Base-by-base conservation (phyloP, 2,888 invertebrate species). In the Esperia sulphurella region DNA sequence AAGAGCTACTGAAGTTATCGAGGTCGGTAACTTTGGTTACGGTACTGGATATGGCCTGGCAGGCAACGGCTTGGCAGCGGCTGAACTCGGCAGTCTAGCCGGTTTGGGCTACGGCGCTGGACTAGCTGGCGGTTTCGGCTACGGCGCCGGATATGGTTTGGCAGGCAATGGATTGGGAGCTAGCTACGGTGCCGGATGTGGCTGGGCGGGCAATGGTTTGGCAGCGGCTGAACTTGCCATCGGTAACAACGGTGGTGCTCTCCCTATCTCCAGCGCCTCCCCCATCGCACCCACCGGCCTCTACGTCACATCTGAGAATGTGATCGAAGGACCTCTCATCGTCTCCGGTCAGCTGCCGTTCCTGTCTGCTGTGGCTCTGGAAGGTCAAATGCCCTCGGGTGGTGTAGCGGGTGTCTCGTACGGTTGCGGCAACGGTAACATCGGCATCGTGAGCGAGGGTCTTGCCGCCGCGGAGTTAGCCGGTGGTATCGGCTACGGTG, bases 361-460 rank as follows among this genome's bases (percentile, higher is more conserved):
- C 57, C 40, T 68, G 46, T 61, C 61, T 21, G 21, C 21, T 21
- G 21, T 69, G 10, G 59, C 52, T 21, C 51, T 68, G 28, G 64
- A 62, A n/a, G 63, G 63, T 29, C 44, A 39, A 0, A 46, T 65
- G 35, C 64, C 67, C 10, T 58, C 65, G 8, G 57, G 53, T 40
- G 72, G 72, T 0, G 53, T 56, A 8, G 68, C 63, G 28, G 53
- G 57, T 3, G 67, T 66, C 1, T 46, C 58, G 8, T 69, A 68
- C 49, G 56, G 66, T 13, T 63, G 68, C 50, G 68, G 73, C 4
- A 58, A 59, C 46, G 75, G 75, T 12, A 41, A 38, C 37, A 42
- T 51, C 12, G 46, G 44, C n/a, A 49, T 50, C 35, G 14, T 21
- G 12, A 44, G 42, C 14, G 31, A 40, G 12, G n/a, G 13, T n/a